phyloP scores from a whole-genome alignment of 2,113 vertebrate species.

The Amia ocellicauda region DNA sequence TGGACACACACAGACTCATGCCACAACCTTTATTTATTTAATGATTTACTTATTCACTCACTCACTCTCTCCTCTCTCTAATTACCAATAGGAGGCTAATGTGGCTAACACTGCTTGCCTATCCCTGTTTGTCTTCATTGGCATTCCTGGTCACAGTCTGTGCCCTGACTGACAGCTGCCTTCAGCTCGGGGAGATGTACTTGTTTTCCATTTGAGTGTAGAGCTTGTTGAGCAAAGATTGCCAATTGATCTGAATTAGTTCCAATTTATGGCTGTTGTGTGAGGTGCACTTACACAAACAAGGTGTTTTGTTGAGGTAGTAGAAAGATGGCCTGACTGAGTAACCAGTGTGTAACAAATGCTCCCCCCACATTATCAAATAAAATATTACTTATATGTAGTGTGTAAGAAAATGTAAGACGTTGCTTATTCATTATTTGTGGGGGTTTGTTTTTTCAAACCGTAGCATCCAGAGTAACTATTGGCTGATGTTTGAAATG shows the following conservation, averaged over 20 bases:
- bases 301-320: background rate
- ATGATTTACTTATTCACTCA: too few relatives aligned
- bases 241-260: conserved; percentile 2
- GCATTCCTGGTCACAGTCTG: background rate
- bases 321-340: background rate
- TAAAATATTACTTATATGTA: too few relatives aligned
- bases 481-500: too few relatives aligned
- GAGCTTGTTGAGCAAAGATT: conserved; percentile 4
- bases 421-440: too few relatives aligned
- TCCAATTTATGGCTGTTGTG: background rate
- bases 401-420: too few relatives aligned
- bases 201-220: background rate
- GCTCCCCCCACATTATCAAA: too few relatives aligned
- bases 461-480: too few relatives aligned
- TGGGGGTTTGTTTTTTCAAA: too few relatives aligned
- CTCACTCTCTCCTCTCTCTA: background rate
- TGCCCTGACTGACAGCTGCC: background rate
- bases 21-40: too few relatives aligned
- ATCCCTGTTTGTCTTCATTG: background rate
- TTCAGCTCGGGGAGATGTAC: background rate
- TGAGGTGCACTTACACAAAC: background rate
- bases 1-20: too few relatives aligned
- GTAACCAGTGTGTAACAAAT: too few relatives aligned
- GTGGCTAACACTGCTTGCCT: too few relatives aligned
- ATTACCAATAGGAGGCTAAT: background rate